A percentile compares a stretch with the other conserved stretches of the same genome.
These are phyloP conservation scores for Sturnus vulgaris DNA, from an alignment of 2,113 vertebrate genomes.

Conservation along the genomic window DNA sequence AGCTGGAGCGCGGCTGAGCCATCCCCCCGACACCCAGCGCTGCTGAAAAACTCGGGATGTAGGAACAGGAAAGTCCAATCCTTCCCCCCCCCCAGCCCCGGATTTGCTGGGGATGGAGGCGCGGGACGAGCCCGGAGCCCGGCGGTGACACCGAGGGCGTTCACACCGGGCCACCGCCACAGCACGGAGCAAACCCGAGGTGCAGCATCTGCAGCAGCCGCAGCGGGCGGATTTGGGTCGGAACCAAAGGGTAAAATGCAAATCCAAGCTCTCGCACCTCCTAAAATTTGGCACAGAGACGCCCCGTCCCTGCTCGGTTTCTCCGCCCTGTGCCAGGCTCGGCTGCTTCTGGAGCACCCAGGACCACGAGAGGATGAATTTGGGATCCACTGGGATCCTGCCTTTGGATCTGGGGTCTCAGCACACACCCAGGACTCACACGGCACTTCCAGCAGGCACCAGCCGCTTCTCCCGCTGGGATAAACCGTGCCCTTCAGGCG, in stretches of 20 bases:
- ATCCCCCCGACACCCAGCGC: not conserved
- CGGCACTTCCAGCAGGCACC: accelerated
- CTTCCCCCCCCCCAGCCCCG: not conserved
- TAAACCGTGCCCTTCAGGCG: not conserved
- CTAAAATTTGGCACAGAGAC: not conserved
- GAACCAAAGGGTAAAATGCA: not conserved
- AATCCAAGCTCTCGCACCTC: accelerated
- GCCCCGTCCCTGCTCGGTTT: not conserved
- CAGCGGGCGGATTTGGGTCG: accelerated
- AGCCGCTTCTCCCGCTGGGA: not conserved
- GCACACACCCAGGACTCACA: accelerated
- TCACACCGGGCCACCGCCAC: not conserved
- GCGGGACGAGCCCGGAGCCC: not conserved
- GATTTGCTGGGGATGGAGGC: not conserved
- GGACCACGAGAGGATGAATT: accelerated
- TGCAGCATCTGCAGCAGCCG: not conserved
- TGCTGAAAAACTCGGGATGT: accelerated
- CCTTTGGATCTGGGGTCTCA: not conserved
- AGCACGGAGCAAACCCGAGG: accelerated
- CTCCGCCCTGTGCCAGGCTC: not conserved
- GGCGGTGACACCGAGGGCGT: not conserved
- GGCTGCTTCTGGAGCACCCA: not conserved
- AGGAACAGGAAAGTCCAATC: accelerated
- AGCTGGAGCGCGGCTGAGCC: not conserved
- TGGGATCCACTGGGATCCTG: not conserved